Base-by-base conservation (phyloP, 92 coral and sea anemone genomes). In the Bergia puertoricense region DNA sequence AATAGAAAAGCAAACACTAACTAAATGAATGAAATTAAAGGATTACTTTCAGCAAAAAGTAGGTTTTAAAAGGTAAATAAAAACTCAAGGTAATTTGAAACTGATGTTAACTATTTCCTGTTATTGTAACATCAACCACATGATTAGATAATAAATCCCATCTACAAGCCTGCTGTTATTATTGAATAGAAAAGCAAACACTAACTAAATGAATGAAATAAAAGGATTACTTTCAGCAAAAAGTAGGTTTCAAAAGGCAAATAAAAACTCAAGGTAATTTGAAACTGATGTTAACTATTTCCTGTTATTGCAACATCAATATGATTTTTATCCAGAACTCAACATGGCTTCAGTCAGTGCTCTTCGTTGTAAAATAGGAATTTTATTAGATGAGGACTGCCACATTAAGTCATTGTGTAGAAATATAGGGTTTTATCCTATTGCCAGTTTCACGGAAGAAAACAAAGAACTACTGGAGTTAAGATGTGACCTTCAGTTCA, bases 91-190 rank as follows among this genome's bases (percentile, higher is more conserved):
- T 81, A 59, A 62, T 81, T 81, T 81, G 69, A 81, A 81, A 81
- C 73, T 20, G 54, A 11, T 51, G 85, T 80, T 80, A 38, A 76
- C 46, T 41, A 76, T 40, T 76, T 76, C 85, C 85, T 62, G 51
- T 78, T 59, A 59, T 62, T 81, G 85, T 74, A 81, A 81, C 85
- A 81, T 81, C 85, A 81, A 59, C 43, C 85, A 81, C 85, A 81
- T 81, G 85, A 48, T 48, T 48, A 48, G 54, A 48, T 48, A 48
- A 48, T 48, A 48, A 48, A 48, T 48, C 54, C 54, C 54, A 30
- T 37, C 43, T 36, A 1, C 44, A 37, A 36, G 39, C 40, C 43
- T 41, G n/a, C 44, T 42, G 56, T 8, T 22, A 11, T 30, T 30
- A 13, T 37, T 80, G 40, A 71, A 71, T 71, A 71, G n/a, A 30